A percentile compares a stretch with the other conserved stretches of the same genome.
phyloP scores from a whole-genome alignment of 2,888 invertebrate species.

The Drosophila flavopinicola region DNA sequence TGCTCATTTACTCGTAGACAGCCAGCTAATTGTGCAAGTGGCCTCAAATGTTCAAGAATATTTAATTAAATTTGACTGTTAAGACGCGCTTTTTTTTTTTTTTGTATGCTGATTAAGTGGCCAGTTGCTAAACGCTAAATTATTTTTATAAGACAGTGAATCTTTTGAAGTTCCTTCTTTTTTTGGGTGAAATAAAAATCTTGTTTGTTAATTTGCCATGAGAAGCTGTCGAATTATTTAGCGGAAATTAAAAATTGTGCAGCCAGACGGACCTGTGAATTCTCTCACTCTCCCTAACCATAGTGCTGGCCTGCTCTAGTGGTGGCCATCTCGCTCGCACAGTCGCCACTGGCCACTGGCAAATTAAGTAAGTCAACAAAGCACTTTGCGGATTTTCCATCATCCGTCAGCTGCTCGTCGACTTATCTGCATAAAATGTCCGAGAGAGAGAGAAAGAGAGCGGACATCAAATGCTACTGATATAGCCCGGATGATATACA shows the following conservation, averaged over 20 bases:
- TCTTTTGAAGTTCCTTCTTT: constrained; percentile 61
- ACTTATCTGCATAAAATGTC: constrained; percentile 72
- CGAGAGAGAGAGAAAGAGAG: constrained; percentile 3
- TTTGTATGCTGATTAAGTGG: constrained; percentile 77
- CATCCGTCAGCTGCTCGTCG: constrained; percentile 50
- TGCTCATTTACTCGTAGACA: constrained; percentile 60
- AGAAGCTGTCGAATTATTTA: constrained; percentile 48
- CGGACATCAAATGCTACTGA: constrained; percentile 31
- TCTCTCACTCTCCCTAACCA: background rate
- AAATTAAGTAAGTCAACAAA: constrained; percentile 80
- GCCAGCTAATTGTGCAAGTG: constrained; percentile 71
- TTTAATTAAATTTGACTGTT: constrained; percentile 71
- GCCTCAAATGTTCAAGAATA: constrained; percentile 63
- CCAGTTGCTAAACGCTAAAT: constrained; percentile 39
- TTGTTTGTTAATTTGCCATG: constrained; percentile 51
- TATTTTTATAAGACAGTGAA: constrained; percentile 26
- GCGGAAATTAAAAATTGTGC: constrained; percentile 74
- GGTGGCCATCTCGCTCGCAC: constrained; percentile 5
- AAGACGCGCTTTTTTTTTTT: no score
- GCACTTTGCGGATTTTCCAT: constrained; percentile 75
- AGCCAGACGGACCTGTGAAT: constrained; percentile 39
- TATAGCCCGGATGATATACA: constrained; percentile 28
- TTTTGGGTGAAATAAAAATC: background rate
- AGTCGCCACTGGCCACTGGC: constrained; percentile 50
- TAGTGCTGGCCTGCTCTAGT: background rate